Conservation (phyloP, 2,113 vertebrate species). For the Ammodramus savannarum region DNA sequence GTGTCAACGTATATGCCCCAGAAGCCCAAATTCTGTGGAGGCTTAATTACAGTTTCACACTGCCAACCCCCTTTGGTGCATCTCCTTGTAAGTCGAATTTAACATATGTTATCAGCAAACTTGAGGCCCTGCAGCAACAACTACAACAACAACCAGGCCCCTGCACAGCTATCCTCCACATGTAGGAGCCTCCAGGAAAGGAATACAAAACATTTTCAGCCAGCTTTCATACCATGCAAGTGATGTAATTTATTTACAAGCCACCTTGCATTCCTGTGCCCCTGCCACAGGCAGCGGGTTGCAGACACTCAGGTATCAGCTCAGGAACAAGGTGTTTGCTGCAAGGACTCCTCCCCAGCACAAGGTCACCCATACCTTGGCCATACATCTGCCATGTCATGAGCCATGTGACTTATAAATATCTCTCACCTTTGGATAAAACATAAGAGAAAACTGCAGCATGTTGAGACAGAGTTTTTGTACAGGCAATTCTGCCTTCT, state of each 20-base stretch:
- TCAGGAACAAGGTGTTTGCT: background rate
- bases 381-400: background rate
- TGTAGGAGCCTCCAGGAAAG: constrained; percentile 41
- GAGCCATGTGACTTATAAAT: background rate
- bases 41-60: constrained; percentile 42
- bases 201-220: constrained; percentile 35
- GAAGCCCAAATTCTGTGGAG: constrained; percentile 9
- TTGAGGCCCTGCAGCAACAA: constrained; percentile 23
- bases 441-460: background rate
- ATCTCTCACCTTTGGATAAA: background rate
- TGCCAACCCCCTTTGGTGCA: constrained; percentile 24
- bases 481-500: background rate
- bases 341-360: background rate
- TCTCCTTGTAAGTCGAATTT: background rate
- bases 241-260: constrained; percentile 54
- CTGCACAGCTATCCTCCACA: constrained; percentile 12
- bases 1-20: constrained; percentile 15
- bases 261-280: background rate
- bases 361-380: background rate
- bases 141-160: background rate
- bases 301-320: background rate
- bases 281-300: background rate
- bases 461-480: background rate
- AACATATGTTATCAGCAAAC: constrained; percentile 35
- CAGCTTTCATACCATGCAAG: constrained; percentile 8